Evolutionary conservation across 2,113 vertebrate species (phyloP), one percentile per base, ranked within the genome.

Genomic region (Rhinolophus sinicus): DNA sequence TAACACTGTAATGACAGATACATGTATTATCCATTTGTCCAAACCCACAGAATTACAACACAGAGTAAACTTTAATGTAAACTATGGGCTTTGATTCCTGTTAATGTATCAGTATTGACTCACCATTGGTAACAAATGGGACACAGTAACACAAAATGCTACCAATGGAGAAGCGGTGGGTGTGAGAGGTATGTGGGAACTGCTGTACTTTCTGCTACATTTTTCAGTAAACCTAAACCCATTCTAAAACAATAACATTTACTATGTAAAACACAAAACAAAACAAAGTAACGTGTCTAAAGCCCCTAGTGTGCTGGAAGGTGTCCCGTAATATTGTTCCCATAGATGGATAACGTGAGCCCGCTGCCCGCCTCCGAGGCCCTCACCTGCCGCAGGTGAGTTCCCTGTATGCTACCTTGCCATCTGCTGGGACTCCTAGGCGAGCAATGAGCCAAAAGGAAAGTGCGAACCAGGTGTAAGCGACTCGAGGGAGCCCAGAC

Each of bases 341-440:
- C 30, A 47, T 19, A 47, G 50, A 18, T 3, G 56, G n/a, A 7
- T 7, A 12, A 40, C 38, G 11, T 21, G 38, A 28, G 28, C 6
- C n/a, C 1, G 58, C 3, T 0, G 6, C 26, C 14, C 14, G 52
- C 2, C 3, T 35, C 2, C 7, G 22, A 1, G n/a, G 47, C 19
- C 22, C 80, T 65, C n/a, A 19, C 26, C 26, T 24, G 69, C 13
- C 0, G 9, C 18, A 44, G 30, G 33, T 33, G n/a, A 87, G 14
- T 24, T 62, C 30, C 14, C 70, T 9, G 8, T 8, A 15, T 13
- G 3, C 8, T 6, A 2, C 15, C 40, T 54, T 11, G 2, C 22
- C 30, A 35, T 75, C 28, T 47, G 19, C 7, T 65, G n/a, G 0
- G 44, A 14, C 8, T 54, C 8, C 40, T 30, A 21, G 60, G 47